These are phyloP conservation scores for Eulithis testata DNA, from an alignment of 2,888 invertebrate genomes.

Conservation along the genomic window DNA sequence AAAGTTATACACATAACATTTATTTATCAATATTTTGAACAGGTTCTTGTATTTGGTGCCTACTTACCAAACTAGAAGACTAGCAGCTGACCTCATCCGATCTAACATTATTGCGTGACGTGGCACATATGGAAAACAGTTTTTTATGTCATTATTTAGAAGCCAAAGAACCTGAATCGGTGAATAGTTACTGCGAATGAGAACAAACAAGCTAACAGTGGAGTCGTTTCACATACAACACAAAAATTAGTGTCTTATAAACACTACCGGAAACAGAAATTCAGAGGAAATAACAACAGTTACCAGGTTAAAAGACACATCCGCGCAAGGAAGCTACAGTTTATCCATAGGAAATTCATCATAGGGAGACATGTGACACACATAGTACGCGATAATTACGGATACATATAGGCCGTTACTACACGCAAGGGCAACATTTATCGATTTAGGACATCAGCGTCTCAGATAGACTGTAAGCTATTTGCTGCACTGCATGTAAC, in stretches of 20 bases:
- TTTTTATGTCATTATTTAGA: not conserved
- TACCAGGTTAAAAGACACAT: slow-evolving; percentile 28
- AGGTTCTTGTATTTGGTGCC: not conserved
- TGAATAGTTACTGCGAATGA: not conserved
- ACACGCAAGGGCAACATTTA: slow-evolving; percentile 61
- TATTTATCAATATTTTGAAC: not conserved
- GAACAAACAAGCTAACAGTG: too few species aligned
- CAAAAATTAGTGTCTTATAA: slow-evolving; percentile 11
- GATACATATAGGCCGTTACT: slow-evolving; percentile 51
- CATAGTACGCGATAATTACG: slow-evolving; percentile 45
- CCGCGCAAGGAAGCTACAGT: slow-evolving; percentile 36
- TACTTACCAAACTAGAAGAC: not conserved
- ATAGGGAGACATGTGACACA: slow-evolving; percentile 42
- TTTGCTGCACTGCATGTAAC: not conserved
- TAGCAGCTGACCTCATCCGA: not conserved
- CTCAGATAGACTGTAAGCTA: slow-evolving; percentile 42
- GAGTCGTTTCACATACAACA: not conserved
- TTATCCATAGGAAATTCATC: slow-evolving; percentile 46
- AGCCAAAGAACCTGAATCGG: not conserved
- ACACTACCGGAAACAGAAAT: slow-evolving; percentile 27
- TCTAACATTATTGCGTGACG: not conserved
- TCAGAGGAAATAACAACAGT: slow-evolving; percentile 24
- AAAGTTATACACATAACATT: not conserved
- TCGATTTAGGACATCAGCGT: slow-evolving; percentile 60
- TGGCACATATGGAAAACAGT: not conserved